A percentile compares a stretch with the other conserved stretches of the same genome.
These are phyloP conservation scores for Chrysolina americana DNA, from an alignment of 2,888 invertebrate genomes.

Conservation along the genomic window DNA sequence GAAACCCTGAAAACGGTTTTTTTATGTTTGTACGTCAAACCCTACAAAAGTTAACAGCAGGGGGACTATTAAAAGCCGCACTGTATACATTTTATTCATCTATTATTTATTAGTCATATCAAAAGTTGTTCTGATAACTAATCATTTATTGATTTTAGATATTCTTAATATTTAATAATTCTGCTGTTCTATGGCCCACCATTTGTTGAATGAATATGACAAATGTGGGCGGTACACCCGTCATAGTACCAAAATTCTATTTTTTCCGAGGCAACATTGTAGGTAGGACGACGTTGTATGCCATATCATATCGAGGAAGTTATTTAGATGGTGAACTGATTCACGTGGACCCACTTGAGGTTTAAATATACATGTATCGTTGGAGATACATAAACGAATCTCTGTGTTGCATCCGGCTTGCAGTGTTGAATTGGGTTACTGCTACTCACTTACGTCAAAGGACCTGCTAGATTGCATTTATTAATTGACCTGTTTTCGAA, in stretches of 20 bases:
- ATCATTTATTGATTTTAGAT: no score
- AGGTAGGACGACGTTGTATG: conserved; percentile 3
- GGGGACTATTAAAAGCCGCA: no score
- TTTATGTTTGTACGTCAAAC: no score
- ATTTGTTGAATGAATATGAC: no score
- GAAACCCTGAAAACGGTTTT: no score
- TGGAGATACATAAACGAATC: conserved; percentile 30
- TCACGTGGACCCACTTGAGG: conserved; percentile 50
- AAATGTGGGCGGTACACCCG: background rate
- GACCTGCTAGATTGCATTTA: conserved; percentile 10
- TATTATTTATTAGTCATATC: no score
- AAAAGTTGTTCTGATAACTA: no score
- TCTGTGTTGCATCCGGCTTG: conserved; percentile 46
- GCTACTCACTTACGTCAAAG: conserved; percentile 26
- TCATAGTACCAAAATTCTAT: background rate
- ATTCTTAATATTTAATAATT: no score
- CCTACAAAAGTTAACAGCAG: no score
- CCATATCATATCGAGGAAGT: conserved; percentile 20
- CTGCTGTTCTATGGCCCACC: no score
- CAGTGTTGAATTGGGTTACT: conserved; percentile 24
- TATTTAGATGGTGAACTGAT: conserved; percentile 51
- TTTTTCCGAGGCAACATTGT: background rate
- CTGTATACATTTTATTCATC: no score
- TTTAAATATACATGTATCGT: conserved; percentile 46
- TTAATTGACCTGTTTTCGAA: conserved; percentile 3